Percentiles rank a stretch among this genome's conserved stretches.
Evolutionary conservation across 35 echinoderm and acorn worm genomes (phyloP).

Genomic region (Strongylocentrotus purpuratus): DNA sequence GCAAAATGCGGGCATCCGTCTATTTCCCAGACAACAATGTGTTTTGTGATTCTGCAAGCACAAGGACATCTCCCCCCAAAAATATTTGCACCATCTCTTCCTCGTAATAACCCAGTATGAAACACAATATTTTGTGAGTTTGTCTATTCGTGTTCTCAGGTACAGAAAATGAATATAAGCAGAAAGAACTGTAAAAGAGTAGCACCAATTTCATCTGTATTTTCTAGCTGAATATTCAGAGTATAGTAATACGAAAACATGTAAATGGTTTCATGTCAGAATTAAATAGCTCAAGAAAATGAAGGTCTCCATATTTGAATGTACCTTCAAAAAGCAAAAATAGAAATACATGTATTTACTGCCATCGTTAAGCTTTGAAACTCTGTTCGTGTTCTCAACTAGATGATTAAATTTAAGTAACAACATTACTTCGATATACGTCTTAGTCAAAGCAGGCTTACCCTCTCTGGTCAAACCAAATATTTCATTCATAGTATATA

Average conservation of each 20-base stretch:
- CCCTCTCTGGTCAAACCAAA: neutral
- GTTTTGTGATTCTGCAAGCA: neutral
- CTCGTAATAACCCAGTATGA: neutral
- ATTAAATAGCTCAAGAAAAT: neutral
- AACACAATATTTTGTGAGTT: neutral
- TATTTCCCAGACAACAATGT: neutral
- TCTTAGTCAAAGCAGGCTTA: too few relatives aligned
- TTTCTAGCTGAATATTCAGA: neutral
- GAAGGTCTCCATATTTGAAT: neutral
- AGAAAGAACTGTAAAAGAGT: neutral
- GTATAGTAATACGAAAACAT: neutral
- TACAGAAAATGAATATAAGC: neutral
- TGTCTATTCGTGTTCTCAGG: neutral
- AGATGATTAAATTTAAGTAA: too few relatives aligned
- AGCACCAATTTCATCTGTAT: neutral
- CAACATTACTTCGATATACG: too few relatives aligned
- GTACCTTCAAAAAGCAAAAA: neutral
- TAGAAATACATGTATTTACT: neutral
- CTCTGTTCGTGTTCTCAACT: too few relatives aligned
- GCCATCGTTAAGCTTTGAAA: neutral
- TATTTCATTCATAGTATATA: neutral
- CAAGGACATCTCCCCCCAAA: neutral
- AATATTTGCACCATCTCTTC: neutral
- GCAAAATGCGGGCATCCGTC: neutral
- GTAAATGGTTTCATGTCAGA: neutral